Base-by-base conservation (phyloP, 2,113 vertebrate genomes). In the Riparia riparia region DNA sequence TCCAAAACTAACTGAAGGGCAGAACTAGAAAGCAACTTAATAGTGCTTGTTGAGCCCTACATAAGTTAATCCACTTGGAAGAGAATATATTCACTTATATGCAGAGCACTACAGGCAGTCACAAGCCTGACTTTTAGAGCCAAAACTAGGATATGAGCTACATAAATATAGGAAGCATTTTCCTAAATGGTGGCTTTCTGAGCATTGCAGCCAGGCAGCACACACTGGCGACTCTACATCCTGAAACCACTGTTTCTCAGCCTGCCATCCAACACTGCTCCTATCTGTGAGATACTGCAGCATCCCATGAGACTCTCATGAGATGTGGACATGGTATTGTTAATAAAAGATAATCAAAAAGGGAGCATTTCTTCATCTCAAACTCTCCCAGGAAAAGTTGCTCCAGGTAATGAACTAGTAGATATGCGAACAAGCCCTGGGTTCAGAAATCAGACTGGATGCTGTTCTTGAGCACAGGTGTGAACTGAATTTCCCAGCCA, bases 1-100 rank as follows among this genome's bases (percentile, higher is more conserved):
- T 92, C 83, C 94, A 95, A 93, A 95, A 95, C 28, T 24, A 94
- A 90, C 83, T 73, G 82, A 86, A 82, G 73, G 69, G 80, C 68
- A 93, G 69, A 93, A 77, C 25, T 29, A 92, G 49, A 24, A 34
- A 80, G 82, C 86, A 93, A 80, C 39, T 63, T 45, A 78, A 66
- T 21, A 78, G 64, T 45, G 32, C 76, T 82, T 91, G 50, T 90
- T 94, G 89, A 95, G 64, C 49, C 56, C 76, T 71, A 53, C 47
- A 39, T 54, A 82, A 90, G 42, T 82, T 79, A 93, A 86, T 83
- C 80, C 45, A 73, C 79, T 88, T 91, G 78, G 90, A 96, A 89
- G 42, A 83, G 39, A 71, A 87, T 82, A 88, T 51, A 56, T 65
- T 89, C 64, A 80, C 91, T 96, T 83, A 80, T 54, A 91, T 37